Conservation (phyloP, 2,888 invertebrate species). For the Crossocerus cetratus region DNA sequence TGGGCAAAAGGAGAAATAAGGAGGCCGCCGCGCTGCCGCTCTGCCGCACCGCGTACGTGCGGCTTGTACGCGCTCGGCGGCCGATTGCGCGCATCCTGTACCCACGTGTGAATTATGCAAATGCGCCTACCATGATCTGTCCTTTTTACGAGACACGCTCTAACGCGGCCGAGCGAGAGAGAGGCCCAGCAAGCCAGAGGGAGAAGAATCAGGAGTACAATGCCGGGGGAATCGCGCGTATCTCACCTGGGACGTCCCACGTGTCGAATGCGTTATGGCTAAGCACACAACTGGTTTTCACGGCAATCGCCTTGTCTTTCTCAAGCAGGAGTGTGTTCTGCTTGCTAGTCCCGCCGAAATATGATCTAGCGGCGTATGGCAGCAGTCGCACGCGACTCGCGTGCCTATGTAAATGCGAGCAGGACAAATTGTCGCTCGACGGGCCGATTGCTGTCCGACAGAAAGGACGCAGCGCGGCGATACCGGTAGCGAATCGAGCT, state of each 20-base stretch:
- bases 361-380: slow-evolving; percentile 44
- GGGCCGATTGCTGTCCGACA: slow-evolving; percentile 14
- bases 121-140: slow-evolving; percentile 33
- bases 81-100: slow-evolving; percentile 45
- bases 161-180: background rate
- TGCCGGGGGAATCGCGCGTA: slow-evolving; percentile 43
- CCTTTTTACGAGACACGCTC: slow-evolving; percentile 31
- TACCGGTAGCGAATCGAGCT: slow-evolving; percentile 10
- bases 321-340: slow-evolving; percentile 9
- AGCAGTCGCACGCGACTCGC: slow-evolving; percentile 31
- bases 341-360: slow-evolving; percentile 51
- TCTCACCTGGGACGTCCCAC: slow-evolving; percentile 50
- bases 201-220: slow-evolving; percentile 35
- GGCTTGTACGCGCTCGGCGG: slow-evolving; percentile 31
- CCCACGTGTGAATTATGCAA: slow-evolving; percentile 56
- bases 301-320: slow-evolving; percentile 27
- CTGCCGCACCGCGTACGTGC: slow-evolving; percentile 18
- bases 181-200: slow-evolving; percentile 22
- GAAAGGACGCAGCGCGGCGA: background rate
- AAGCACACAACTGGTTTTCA: slow-evolving; percentile 35
- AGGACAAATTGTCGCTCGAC: slow-evolving; percentile 44
- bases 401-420: slow-evolving; percentile 34
- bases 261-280: slow-evolving; percentile 46
- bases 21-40: no score
- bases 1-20: background rate